Evolutionary conservation across 1,140 invertebrate genomes (phyloP).

Genomic region (Hypothenemus hampei): DNA sequence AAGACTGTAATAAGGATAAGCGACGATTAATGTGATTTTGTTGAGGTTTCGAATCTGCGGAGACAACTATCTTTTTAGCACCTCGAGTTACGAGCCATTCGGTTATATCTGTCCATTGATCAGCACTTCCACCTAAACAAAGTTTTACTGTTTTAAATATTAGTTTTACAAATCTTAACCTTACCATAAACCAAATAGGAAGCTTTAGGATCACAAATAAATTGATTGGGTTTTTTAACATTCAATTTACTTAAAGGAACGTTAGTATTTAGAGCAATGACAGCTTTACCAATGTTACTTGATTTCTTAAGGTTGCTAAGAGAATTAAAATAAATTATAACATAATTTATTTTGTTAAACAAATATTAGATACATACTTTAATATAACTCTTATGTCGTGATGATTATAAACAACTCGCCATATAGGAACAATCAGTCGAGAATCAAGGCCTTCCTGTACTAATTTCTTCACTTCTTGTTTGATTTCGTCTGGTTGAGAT

Average conservation of each 20-base stretch:
- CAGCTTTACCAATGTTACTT: slow-evolving; percentile 39
- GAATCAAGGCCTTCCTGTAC: slow-evolving; percentile 35
- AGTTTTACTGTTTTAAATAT: not conserved
- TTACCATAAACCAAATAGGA: slow-evolving; percentile 42
- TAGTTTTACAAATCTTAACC: not conserved
- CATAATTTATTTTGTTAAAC: not conserved
- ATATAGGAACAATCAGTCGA: slow-evolving; percentile 30
- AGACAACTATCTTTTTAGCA: slow-evolving; percentile 64
- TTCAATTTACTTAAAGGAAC: slow-evolving; percentile 38
- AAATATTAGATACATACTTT: slow-evolving; percentile 22
- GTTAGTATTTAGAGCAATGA: slow-evolving; percentile 36
- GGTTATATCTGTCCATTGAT: slow-evolving; percentile 81
- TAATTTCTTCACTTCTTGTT: slow-evolving; percentile 32
- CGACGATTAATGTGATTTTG: slow-evolving; percentile 34
- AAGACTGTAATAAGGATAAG: slow-evolving; percentile 32
- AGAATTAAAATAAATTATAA: slow-evolving; percentile 11
- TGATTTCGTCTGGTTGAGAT: slow-evolving; percentile 31
- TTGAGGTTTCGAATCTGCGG: slow-evolving; percentile 34
- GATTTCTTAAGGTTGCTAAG: slow-evolving; percentile 31
- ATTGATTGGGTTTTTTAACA: slow-evolving; percentile 37
- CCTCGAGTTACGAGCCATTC: slow-evolving; percentile 83
- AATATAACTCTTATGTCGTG: slow-evolving; percentile 35
- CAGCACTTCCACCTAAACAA: slow-evolving; percentile 69
- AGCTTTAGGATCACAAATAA: slow-evolving; percentile 38
- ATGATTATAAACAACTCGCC: slow-evolving; percentile 35